Base-by-base conservation (phyloP, 1,140 invertebrate species). In the Ceratosolen solmsi region DNA sequence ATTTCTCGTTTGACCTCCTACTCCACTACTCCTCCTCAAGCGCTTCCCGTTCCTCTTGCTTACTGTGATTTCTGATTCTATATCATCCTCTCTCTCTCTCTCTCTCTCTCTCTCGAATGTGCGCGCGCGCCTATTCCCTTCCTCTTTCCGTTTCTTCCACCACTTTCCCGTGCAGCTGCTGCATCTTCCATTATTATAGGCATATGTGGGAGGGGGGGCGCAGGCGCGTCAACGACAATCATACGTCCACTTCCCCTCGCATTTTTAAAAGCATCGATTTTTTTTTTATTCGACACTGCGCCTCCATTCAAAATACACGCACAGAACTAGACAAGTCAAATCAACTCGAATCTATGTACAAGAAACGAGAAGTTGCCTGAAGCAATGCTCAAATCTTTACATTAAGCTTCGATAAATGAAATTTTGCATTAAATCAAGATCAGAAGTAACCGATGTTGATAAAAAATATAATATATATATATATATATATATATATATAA, bases 1-100 rank as follows among this genome's bases (percentile, higher is more conserved):
- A 77, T 84, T 51, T 77, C 75, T 63, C 71, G 38, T 58, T 33
- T 56, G 78, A 54, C 58, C 76, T 65, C 46, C 82, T 78, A 17
- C 25, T 38, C 38, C 68, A 63, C 63, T 27, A n/a, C 60, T 71
- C 63, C 75, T 38, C 58, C 70, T 65, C 54, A 56, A 22, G 13
- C 63, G 56, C 75, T 73, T 46, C 38, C 68, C 73, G 13, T 80
- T 25, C 25, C 51, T 71, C 36, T 41, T 65, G 41, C 68, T 5
- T 77, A 22, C 77, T 30, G 5, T 30, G 82, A 38, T 84, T 79
- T 56, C 79, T 80, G 54, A 60, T 70, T 54, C 56, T n/a, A 17
- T 17, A 25, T 79, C 49, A 9, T 33, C 51, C 63, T 73, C 51
- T 79, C 46, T 68, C 75, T 60, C 77, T 65, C 70, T 2, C 17